phyloP scores from a whole-genome alignment of 2,888 invertebrate species.

The Sericinus montela region DNA sequence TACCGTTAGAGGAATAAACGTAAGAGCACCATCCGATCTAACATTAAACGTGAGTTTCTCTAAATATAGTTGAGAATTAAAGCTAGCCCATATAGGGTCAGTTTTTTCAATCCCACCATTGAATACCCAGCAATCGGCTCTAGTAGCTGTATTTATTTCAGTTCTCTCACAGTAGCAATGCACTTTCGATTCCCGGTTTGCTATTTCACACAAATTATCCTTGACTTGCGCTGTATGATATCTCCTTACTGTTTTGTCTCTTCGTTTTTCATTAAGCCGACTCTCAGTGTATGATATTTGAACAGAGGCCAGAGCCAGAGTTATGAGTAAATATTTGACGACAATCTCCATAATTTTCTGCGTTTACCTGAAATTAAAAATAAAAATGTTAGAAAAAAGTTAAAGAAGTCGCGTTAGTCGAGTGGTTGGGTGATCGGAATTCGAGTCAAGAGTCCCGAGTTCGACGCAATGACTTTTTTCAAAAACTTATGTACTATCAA shows the following conservation, averaged over 20 bases:
- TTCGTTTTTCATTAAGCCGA: constrained; percentile 75
- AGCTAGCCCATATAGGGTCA: constrained; percentile 85
- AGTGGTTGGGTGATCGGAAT: no score
- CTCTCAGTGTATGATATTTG: constrained; percentile 76
- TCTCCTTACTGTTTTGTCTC: constrained; percentile 71
- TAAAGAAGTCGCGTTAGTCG: no score
- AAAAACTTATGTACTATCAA: no score
- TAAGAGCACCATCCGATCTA: constrained; percentile 83
- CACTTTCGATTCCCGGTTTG: constrained; percentile 75
- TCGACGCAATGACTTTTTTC: no score
- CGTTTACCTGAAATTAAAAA: constrained; percentile 59
- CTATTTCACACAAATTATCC: constrained; percentile 80
- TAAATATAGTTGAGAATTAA: constrained; percentile 84
- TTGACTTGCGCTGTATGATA: constrained; percentile 57
- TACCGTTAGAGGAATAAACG: constrained; percentile 84
- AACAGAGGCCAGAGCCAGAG: constrained; percentile 72
- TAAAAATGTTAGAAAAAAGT: no score
- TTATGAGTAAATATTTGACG: constrained; percentile 73
- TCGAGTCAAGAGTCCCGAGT: no score
- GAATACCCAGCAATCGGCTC: constrained; percentile 89
- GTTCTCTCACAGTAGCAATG: constrained; percentile 84
- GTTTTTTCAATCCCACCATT: constrained; percentile 82
- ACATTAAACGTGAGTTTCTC: constrained; percentile 85
- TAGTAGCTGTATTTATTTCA: constrained; percentile 78
- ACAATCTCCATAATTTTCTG: constrained; percentile 65